These are phyloP conservation scores for Pyxicephalus adspersus DNA, from an alignment of 2,113 vertebrate genomes.

Conservation along the genomic window DNA sequence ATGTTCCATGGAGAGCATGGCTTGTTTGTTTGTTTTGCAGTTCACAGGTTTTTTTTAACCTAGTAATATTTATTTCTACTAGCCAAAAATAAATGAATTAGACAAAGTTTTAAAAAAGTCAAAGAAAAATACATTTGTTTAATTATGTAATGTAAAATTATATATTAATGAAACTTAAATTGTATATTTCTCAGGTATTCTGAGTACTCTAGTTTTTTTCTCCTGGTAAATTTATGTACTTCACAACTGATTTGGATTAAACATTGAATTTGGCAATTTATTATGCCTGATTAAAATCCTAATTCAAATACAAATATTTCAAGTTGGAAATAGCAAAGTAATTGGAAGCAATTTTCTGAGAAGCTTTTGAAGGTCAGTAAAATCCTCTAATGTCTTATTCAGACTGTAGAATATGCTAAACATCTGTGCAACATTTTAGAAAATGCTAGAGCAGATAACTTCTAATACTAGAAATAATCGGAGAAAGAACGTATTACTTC, in stretches of 20 bases:
- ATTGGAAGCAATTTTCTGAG: slow-evolving; percentile 40
- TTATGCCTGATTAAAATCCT: slow-evolving; percentile 49
- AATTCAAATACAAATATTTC: slow-evolving; percentile 47
- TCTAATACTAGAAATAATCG: no score
- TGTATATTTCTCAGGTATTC: no score
- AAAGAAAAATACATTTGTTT: no score
- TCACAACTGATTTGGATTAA: slow-evolving; percentile 25
- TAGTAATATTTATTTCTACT: no score
- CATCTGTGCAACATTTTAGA: not conserved
- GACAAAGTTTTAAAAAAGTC: no score
- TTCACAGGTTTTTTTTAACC: no score
- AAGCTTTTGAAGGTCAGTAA: slow-evolving; percentile 36
- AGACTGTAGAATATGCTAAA: not conserved
- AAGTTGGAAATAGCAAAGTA: slow-evolving; percentile 33
- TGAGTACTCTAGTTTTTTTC: not conserved
- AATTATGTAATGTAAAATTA: no score
- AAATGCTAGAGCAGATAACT: not conserved
- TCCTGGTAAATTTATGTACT: slow-evolving; percentile 4
- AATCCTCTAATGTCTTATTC: slow-evolving; percentile 16
- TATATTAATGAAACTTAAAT: no score
- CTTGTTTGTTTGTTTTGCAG: no score
- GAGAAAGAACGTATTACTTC: no score
- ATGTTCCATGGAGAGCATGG: no score
- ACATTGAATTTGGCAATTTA: slow-evolving; percentile 43
- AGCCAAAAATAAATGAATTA: no score